Conservation (phyloP, 1,140 invertebrate species). For the Colletes latitarsis region DNA sequence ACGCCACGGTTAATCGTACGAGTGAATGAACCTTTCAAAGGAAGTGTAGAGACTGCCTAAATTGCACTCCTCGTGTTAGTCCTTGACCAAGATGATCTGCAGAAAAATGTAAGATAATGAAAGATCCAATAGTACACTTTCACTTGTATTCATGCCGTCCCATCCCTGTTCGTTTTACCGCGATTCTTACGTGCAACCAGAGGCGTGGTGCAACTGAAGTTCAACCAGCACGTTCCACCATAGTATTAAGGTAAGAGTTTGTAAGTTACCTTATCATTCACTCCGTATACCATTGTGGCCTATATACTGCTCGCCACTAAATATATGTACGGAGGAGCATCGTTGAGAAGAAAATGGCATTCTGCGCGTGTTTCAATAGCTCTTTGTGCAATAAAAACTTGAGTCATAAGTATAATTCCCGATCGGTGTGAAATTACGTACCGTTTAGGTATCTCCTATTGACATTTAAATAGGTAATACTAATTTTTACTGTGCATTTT, state of each 20-base stretch:
- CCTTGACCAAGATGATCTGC: conserved; percentile 66
- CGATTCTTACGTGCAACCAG: conserved; percentile 36
- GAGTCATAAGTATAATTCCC: too few species aligned
- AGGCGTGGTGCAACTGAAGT: conserved; percentile 52
- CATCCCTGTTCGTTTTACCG: conserved; percentile 40
- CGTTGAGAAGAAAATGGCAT: too few species aligned
- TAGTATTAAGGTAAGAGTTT: conserved; percentile 1
- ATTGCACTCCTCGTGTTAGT: conserved; percentile 47
- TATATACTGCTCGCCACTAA: background rate
- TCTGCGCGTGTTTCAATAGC: too few species aligned
- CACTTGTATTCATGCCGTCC: conserved; percentile 58
- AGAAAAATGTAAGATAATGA: conserved; percentile 65
- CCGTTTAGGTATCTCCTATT: too few species aligned
- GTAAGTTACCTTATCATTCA: background rate
- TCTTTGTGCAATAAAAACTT: too few species aligned
- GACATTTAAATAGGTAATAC: too few species aligned
- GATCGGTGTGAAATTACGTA: too few species aligned
- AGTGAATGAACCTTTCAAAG: conserved; percentile 42
- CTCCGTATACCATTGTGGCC: background rate
- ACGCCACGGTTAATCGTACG: background rate
- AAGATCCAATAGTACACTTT: conserved; percentile 68
- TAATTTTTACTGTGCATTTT: too few species aligned
- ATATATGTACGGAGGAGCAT: too few species aligned
- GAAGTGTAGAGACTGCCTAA: conserved; percentile 55
- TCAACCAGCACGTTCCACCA: conserved; percentile 29